phyloP scores from a whole-genome alignment of 2,888 invertebrate species.

The Boloria selene region DNA sequence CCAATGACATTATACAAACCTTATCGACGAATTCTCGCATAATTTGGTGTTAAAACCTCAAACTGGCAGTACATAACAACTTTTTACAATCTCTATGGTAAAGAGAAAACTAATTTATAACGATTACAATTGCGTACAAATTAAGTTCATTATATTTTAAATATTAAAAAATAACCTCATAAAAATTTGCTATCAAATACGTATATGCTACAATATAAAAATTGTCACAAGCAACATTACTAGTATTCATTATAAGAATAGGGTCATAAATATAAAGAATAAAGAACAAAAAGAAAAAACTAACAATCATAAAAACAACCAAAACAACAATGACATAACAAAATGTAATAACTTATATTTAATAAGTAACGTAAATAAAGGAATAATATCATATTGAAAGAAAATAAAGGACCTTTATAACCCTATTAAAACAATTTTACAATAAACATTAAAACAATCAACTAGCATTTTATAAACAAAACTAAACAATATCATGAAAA shows the following conservation, averaged over 20 bases:
- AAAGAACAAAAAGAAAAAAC: constrained; percentile 19
- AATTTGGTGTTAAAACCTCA: constrained; percentile 74
- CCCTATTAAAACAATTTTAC: constrained; percentile 26
- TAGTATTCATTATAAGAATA: constrained; percentile 35
- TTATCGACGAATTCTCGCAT: constrained; percentile 55
- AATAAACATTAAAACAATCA: constrained; percentile 22
- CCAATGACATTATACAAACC: constrained; percentile 54
- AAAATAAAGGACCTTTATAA: constrained; percentile 48
- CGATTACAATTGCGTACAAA: constrained; percentile 57
- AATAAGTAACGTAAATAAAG: constrained; percentile 5
- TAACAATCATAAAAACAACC: constrained; percentile 13
- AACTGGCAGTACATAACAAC: constrained; percentile 75
- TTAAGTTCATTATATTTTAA: constrained; percentile 48
- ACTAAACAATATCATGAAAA: constrained; percentile 40
- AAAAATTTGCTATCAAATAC: constrained; percentile 65
- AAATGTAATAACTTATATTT: background rate
- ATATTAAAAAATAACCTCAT: constrained; percentile 57
- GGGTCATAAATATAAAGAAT: constrained; percentile 24
- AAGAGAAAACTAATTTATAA: constrained; percentile 54
- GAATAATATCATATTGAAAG: constrained; percentile 37
- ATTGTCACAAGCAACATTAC: constrained; percentile 44
- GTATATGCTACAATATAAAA: constrained; percentile 58
- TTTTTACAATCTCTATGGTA: constrained; percentile 52
- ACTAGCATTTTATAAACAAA: constrained; percentile 41
- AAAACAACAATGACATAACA: constrained; percentile 13